A percentile compares a stretch with the other conserved stretches of the same genome.
These are phyloP conservation scores for Cichlasoma orientale DNA, from an alignment of 2,797 vertebrate genomes.

Conservation along the genomic window DNA sequence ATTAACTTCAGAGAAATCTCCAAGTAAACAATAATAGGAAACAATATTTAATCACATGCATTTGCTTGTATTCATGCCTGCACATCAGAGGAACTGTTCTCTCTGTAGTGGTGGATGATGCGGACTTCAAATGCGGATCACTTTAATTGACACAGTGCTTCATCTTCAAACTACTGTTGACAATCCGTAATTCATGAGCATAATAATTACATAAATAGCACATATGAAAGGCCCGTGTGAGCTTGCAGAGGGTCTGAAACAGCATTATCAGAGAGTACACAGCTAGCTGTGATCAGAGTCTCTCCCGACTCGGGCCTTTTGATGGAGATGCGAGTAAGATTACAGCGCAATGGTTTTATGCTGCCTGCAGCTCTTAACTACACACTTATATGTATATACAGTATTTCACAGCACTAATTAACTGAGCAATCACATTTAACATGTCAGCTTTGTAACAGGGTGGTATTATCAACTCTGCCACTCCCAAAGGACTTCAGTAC, in stretches of 20 bases:
- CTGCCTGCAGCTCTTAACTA: constrained; percentile 44
- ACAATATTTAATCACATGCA: constrained; percentile 79
- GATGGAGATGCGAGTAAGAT: constrained; percentile 61
- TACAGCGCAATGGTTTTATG: constrained; percentile 53
- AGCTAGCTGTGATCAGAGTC: constrained; percentile 72
- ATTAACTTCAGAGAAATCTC: constrained; percentile 76
- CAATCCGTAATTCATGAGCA: constrained; percentile 72
- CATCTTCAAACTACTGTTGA: constrained; percentile 75
- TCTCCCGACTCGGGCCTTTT: constrained; percentile 52
- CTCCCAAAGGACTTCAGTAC: constrained; percentile 30
- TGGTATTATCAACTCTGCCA: constrained; percentile 28
- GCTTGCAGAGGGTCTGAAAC: constrained; percentile 56
- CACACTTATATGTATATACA: constrained; percentile 34
- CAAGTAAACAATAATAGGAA: constrained; percentile 79
- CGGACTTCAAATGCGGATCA: constrained; percentile 75
- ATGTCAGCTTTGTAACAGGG: constrained; percentile 38
- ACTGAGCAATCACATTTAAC: constrained; percentile 50
- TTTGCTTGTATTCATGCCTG: constrained; percentile 71
- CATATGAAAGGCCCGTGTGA: constrained; percentile 67
- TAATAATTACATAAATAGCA: constrained; percentile 78
- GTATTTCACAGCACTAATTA: constrained; percentile 58
- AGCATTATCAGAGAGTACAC: constrained; percentile 70
- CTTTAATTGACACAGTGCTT: constrained; percentile 77
- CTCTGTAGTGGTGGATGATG: constrained; percentile 68
- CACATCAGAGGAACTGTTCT: constrained; percentile 70